Evolutionary conservation across 1,140 invertebrate genomes (phyloP).

Genomic region (Manduca sexta): DNA sequence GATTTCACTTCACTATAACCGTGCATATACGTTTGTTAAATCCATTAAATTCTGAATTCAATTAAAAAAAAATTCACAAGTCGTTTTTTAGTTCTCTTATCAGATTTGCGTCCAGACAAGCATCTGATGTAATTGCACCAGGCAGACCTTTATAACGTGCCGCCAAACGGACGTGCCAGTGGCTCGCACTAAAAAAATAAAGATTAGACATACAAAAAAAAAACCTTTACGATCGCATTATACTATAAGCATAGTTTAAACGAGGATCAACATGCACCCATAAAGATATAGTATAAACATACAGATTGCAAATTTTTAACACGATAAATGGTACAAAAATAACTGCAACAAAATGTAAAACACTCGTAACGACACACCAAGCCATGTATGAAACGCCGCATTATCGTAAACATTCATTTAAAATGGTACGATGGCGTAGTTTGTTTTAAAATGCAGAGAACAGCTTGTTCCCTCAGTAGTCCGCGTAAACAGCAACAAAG

Average conservation of each 20-base stretch:
- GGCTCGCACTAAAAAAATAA: background rate
- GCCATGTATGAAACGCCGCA: slow-evolving; percentile 9
- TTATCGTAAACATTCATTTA: slow-evolving; percentile 19
- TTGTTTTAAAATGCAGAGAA: slow-evolving; percentile 23
- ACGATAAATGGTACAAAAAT: no score
- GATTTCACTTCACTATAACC: no score
- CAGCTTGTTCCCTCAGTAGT: slow-evolving; percentile 18
- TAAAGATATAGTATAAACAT: no score
- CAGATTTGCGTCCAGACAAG: slow-evolving; percentile 47
- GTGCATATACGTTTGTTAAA: no score
- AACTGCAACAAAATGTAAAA: background rate
- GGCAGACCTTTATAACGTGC: slow-evolving; percentile 37
- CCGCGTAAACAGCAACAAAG: slow-evolving; percentile 47
- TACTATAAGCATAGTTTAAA: no score
- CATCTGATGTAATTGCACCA: slow-evolving; percentile 57
- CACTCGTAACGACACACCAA: background rate
- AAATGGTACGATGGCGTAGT: slow-evolving; percentile 7
- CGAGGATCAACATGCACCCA: no score
- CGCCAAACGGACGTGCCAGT: slow-evolving; percentile 29
- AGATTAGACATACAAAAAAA: background rate
- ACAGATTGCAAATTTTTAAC: no score
- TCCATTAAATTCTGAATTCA: slow-evolving; percentile 39
- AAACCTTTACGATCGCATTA: background rate
- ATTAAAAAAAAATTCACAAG: slow-evolving; percentile 46
- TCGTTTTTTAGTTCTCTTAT: slow-evolving; percentile 52